Base-by-base conservation (phyloP, 2,113 vertebrate genomes). In the Hippocampus guttulatus region DNA sequence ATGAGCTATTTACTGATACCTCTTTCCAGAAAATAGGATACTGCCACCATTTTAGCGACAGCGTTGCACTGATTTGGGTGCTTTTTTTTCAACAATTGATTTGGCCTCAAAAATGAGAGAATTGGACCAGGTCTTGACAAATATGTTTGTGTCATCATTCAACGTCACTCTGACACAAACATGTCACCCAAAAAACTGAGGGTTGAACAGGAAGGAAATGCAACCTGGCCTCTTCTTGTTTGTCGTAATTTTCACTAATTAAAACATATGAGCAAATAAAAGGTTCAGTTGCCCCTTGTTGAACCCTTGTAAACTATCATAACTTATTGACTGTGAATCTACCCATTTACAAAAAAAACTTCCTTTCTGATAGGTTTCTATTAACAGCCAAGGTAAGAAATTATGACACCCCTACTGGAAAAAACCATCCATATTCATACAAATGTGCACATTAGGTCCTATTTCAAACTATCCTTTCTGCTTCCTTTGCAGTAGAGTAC, bases 311-410 rank as follows among this genome's bases (percentile, higher is more conserved):
- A 10, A 3, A 5, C 25, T 15, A 27, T 58, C 25, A 5, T 58
- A 8, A 25, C 10, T 4, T 11, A 11, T 40, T 62, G 60, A 40
- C 8, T 38, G 60, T 38, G 33, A 23, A 23, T 6, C 7, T 41
- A 40, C 18, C 38, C 33, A 63, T 30, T 63, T 41, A 63, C 33
- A 40, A 41, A 64, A 43, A n/a, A 2, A n/a, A 21, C 27, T 45
- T 67, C 45, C 74, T 21, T 66, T 62, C 47, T 76, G 76, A 1
- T 71, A 92, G 91, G 89, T 92, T 3, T 92, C 88, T 41, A 84
- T 92, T 10, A 92, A 91, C 87, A 91, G 90, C 69, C 91, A 92
- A 84, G 73, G 91, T 92, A 70, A 85, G 90, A 8, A 58, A 58
- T 58, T 23, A 8, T 57, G 68, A 57, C 20, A 41, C 0, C 1